Evolutionary conservation across 1,140 invertebrate species (phyloP).

Genomic region (Samia ricini): DNA sequence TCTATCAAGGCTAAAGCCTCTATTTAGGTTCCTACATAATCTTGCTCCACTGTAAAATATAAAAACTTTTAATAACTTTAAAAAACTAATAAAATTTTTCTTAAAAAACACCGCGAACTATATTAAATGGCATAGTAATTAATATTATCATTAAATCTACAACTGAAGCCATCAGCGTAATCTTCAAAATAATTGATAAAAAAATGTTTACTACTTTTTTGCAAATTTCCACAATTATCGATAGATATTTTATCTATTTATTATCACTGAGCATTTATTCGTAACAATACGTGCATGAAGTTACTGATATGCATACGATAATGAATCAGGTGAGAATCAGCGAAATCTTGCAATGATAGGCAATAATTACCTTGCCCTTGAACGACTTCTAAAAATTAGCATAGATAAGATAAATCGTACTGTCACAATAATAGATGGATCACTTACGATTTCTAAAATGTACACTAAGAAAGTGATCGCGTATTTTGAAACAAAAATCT

Average conservation of each 20-base stretch:
- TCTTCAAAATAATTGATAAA: neutral
- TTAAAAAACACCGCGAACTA: too few relatives aligned
- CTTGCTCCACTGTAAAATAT: too few relatives aligned
- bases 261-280: neutral
- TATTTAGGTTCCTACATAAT: too few relatives aligned
- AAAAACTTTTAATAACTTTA: too few relatives aligned
- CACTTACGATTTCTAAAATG: neutral
- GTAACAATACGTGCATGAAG: neutral
- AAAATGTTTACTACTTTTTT: neutral
- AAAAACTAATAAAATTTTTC: too few relatives aligned
- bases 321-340: neutral
- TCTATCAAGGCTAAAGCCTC: too few relatives aligned
- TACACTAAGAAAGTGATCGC: neutral
- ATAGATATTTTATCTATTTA: neutral
- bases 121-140: too few relatives aligned
- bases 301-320: neutral
- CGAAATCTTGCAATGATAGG: neutral
- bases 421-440: neutral
- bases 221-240: neutral
- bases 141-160: neutral
- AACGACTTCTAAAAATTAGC: constrained; percentile 2
- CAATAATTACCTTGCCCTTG: neutral
- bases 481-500: neutral
- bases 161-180: neutral
- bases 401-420: neutral